A percentile compares a stretch with the other conserved stretches of the same genome.
Evolutionary conservation across 1,140 invertebrate species (phyloP).

Genomic region (Bombus turneri): DNA sequence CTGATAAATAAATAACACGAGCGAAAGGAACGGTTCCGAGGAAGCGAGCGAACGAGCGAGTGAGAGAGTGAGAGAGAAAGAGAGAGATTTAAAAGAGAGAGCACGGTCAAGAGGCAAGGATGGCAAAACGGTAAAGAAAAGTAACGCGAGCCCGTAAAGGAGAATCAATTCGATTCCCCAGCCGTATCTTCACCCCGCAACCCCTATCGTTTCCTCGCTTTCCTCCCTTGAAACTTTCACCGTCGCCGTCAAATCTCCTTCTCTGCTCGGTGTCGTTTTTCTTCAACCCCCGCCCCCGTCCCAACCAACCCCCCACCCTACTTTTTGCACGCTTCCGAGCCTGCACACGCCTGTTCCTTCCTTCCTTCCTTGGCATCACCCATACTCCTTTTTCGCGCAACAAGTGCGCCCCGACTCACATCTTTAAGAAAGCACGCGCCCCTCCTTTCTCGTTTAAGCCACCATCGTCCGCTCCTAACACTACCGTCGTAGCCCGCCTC

Average conservation of each 20-base stretch:
- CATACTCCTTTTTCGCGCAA: slow-evolving; percentile 76
- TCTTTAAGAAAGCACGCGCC: slow-evolving; percentile 79
- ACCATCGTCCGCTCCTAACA: slow-evolving; percentile 46
- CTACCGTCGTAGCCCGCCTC: background rate
- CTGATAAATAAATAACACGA: slow-evolving; percentile 77
- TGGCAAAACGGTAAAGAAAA: slow-evolving; percentile 70
- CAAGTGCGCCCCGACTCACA: slow-evolving; percentile 79
- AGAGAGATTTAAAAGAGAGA: background rate
- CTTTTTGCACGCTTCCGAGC: slow-evolving; percentile 41
- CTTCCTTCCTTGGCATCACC: slow-evolving; percentile 62
- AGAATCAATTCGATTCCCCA: slow-evolving; percentile 81
- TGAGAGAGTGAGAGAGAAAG: background rate
- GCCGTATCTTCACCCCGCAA: slow-evolving; percentile 50
- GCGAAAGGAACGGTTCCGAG: background rate
- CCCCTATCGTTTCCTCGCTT: slow-evolving; percentile 71
- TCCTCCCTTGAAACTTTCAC: slow-evolving; percentile 35
- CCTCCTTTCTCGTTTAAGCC: slow-evolving; percentile 51
- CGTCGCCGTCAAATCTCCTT: slow-evolving; percentile 39
- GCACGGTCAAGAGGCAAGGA: slow-evolving; percentile 72
- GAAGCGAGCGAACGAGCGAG: background rate
- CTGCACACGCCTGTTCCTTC: slow-evolving; percentile 58
- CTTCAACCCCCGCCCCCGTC: slow-evolving; percentile 38
- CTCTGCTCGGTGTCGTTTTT: slow-evolving; percentile 47
- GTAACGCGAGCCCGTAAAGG: slow-evolving; percentile 78
- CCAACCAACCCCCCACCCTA: slow-evolving; percentile 11